Percentiles rank a stretch among this genome's conserved stretches.
phyloP scores from a whole-genome alignment of 2,888 invertebrate genomes.

The Orthonychiurus folsomi region DNA sequence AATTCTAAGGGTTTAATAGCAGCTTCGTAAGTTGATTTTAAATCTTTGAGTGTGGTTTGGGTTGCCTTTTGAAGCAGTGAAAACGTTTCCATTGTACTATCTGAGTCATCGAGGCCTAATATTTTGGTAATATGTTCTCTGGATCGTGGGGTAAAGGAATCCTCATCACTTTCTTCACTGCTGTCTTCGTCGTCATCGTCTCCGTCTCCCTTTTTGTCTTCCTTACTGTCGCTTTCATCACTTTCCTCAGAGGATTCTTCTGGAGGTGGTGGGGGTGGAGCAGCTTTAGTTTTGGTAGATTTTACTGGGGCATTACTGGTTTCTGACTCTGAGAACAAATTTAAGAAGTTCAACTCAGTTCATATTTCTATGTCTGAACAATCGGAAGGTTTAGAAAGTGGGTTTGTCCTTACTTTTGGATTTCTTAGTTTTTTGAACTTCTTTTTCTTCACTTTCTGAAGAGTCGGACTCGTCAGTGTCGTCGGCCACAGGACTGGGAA shows the following conservation, averaged over 20 bases:
- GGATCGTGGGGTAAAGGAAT: slow-evolving; percentile 59
- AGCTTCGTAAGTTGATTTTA: slow-evolving; percentile 74
- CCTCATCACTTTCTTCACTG: slow-evolving; percentile 38
- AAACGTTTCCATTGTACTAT: slow-evolving; percentile 59
- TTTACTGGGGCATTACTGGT: slow-evolving; percentile 5
- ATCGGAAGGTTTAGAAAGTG: too few species aligned
- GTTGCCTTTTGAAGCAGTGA: slow-evolving; percentile 62
- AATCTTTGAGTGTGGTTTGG: slow-evolving; percentile 68
- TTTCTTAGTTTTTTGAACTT: slow-evolving; percentile 39
- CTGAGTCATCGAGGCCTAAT: slow-evolving; percentile 63
- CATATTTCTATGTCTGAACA: too few species aligned
- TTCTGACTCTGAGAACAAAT: background rate
- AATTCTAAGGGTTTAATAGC: slow-evolving; percentile 82
- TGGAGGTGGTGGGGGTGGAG: too few species aligned
- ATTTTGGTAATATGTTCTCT: slow-evolving; percentile 72
- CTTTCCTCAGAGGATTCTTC: slow-evolving; percentile 30
- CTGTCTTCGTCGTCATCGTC: slow-evolving; percentile 30
- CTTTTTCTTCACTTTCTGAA: slow-evolving; percentile 37
- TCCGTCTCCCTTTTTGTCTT: slow-evolving; percentile 18
- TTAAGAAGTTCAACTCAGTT: too few species aligned
- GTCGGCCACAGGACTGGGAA: slow-evolving; percentile 37
- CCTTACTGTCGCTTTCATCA: slow-evolving; percentile 20
- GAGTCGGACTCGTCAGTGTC: slow-evolving; percentile 37
- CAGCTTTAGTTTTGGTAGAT: background rate
- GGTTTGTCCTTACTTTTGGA: slow-evolving; percentile 28